Conservation (phyloP, 2,888 invertebrate species). For the Venusia cambrica region DNA sequence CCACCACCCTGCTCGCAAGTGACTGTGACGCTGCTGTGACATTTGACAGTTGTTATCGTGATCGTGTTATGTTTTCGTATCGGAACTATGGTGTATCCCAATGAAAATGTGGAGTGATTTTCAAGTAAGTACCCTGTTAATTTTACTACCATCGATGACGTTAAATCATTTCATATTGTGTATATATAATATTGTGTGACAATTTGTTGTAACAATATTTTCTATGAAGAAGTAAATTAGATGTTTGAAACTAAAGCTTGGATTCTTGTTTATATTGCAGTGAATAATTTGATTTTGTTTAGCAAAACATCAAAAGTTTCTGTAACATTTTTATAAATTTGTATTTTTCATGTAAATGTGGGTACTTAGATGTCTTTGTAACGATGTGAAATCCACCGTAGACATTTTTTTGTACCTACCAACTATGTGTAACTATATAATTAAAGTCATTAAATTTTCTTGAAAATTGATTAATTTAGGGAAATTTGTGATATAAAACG, state of each 20-base stretch:
- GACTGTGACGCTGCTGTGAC: constrained; percentile 68
- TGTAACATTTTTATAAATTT: constrained; percentile 12
- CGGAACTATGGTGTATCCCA: constrained; percentile 80
- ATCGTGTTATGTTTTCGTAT: constrained; percentile 79
- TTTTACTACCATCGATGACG: constrained; percentile 7
- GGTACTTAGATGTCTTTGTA: constrained; percentile 18
- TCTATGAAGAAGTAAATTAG: constrained; percentile 25
- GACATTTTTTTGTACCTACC: no score
- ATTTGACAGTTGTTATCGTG: constrained; percentile 80
- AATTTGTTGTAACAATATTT: constrained; percentile 33
- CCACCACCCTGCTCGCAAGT: constrained; percentile 59
- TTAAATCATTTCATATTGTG: constrained; percentile 31
- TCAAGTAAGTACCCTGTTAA: constrained; percentile 58
- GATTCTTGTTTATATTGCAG: constrained; percentile 3
- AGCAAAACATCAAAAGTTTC: not conserved
- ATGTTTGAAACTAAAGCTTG: constrained; percentile 5
- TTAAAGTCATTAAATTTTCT: no score
- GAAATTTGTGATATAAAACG: no score
- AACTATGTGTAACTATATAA: no score
- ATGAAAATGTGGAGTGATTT: constrained; percentile 82
- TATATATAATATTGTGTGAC: constrained; percentile 37
- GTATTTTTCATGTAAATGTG: constrained; percentile 13
- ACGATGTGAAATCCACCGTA: no score
- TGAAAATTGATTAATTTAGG: no score
- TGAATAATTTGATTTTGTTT: constrained; percentile 11